Conservation (phyloP, 2,888 invertebrate species). For the Leptinotarsa rubiginosa region DNA sequence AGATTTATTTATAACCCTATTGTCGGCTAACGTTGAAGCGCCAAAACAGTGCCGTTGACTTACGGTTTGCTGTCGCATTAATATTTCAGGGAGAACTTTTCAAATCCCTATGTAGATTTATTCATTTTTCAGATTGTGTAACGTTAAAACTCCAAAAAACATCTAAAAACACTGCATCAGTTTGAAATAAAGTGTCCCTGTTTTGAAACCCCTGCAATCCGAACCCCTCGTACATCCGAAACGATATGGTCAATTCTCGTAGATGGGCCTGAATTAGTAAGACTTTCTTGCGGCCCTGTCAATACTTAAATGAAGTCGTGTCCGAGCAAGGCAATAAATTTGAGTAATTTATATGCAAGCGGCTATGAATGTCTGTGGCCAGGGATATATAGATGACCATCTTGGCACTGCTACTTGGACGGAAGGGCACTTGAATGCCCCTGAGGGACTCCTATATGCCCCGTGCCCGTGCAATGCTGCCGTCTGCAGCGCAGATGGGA, state of each 20-base stretch:
- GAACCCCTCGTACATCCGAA: slow-evolving; percentile 15
- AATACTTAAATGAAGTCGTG: slow-evolving; percentile 18
- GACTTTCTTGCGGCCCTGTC: slow-evolving; percentile 19
- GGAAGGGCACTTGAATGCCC: slow-evolving; percentile 53
- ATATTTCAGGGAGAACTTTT: too few species aligned
- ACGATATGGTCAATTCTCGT: slow-evolving; percentile 16
- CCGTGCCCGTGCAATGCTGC: slow-evolving; percentile 25
- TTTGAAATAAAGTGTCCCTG: too few species aligned
- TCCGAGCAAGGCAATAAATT: slow-evolving; percentile 18
- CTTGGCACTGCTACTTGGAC: slow-evolving; percentile 54
- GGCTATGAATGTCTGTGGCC: slow-evolving; percentile 18
- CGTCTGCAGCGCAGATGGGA: slow-evolving; percentile 2
- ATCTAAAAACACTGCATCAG: too few species aligned
- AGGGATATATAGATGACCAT: slow-evolving; percentile 57
- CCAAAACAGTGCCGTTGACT: too few species aligned
- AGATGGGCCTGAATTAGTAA: slow-evolving; percentile 17
- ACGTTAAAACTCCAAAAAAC: too few species aligned
- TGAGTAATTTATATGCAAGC: slow-evolving; percentile 21
- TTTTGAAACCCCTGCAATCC: neutral
- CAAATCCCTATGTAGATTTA: too few species aligned
- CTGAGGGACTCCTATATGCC: slow-evolving; percentile 47
- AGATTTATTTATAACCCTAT: too few species aligned
- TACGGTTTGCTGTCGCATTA: too few species aligned
- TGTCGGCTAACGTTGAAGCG: too few species aligned
- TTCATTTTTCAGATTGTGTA: too few species aligned